Conservation (phyloP, 2,797 vertebrate species). For the Cyprinodon diabolis region DNA sequence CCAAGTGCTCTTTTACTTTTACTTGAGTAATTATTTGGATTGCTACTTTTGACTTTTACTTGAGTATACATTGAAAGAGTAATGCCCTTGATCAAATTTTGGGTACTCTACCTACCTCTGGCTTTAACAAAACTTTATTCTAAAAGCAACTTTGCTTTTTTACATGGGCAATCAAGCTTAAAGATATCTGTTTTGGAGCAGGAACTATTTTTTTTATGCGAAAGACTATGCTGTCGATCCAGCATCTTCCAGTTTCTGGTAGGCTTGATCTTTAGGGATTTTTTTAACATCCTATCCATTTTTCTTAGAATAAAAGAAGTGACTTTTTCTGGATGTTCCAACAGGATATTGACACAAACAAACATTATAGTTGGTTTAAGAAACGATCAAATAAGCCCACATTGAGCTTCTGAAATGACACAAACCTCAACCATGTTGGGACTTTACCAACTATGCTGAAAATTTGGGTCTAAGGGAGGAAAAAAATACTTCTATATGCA, state of each 20-base stretch:
- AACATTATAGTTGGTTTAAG: neutral
- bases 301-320: neutral
- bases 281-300: neutral
- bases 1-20: too few species aligned
- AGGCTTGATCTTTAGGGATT: too few species aligned
- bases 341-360: neutral
- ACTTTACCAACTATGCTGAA: too few species aligned
- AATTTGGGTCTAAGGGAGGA: too few species aligned
- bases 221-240: neutral
- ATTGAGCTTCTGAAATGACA: too few species aligned
- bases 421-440: too few species aligned
- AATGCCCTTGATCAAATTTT: too few species aligned
- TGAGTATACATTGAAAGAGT: too few species aligned
- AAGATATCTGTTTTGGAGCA: neutral
- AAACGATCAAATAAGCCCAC: neutral
- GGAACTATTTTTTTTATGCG: neutral
- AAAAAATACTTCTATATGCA: too few species aligned
- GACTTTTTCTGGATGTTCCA: neutral
- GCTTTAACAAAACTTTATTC: neutral
- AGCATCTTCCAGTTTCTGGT: neutral
- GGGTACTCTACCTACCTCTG: too few species aligned
- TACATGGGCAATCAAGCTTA: neutral
- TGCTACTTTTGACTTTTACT: too few species aligned
- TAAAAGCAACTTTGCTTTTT: neutral
- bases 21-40: too few species aligned